Conservation (phyloP, 2,113 vertebrate genomes). For the Boulengerochromis microlepis region DNA sequence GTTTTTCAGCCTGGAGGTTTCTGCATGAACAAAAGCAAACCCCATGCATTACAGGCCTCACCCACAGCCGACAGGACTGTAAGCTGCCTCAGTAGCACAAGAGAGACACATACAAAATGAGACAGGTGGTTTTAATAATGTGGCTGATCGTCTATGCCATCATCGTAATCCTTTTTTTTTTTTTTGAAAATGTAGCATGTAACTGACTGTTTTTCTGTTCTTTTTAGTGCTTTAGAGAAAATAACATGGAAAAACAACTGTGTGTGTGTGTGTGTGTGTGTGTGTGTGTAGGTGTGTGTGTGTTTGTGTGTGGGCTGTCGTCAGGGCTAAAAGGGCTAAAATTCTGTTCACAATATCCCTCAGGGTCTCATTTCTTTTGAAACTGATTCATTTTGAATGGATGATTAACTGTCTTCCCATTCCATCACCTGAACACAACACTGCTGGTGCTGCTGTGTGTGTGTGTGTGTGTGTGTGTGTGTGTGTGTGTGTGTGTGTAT, state of each 20-base stretch:
- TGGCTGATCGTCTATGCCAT: not conserved
- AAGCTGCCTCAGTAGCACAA: not conserved
- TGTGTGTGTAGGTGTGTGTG: not conserved
- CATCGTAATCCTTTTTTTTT: accelerated
- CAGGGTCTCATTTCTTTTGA: not conserved
- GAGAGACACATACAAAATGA: not conserved
- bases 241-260: not conserved
- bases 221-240: not conserved
- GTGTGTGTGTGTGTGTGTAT: not conserved
- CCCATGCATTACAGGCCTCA: not conserved
- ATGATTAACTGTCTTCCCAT: not conserved
- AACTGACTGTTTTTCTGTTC: not conserved
- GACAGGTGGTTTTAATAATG: not conserved
- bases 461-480: not conserved
- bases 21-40: not conserved
- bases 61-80: not conserved
- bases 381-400: not conserved
- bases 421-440: not conserved
- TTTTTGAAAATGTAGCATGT: not conserved
- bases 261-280: not conserved
- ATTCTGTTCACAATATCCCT: not conserved
- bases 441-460: not conserved
- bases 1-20: not conserved
- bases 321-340: not conserved
- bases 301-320: not conserved